Percentiles rank a stretch among this genome's conserved stretches.
phyloP scores from a whole-genome alignment of 1,140 invertebrate genomes.

The Cotesia typhae region DNA sequence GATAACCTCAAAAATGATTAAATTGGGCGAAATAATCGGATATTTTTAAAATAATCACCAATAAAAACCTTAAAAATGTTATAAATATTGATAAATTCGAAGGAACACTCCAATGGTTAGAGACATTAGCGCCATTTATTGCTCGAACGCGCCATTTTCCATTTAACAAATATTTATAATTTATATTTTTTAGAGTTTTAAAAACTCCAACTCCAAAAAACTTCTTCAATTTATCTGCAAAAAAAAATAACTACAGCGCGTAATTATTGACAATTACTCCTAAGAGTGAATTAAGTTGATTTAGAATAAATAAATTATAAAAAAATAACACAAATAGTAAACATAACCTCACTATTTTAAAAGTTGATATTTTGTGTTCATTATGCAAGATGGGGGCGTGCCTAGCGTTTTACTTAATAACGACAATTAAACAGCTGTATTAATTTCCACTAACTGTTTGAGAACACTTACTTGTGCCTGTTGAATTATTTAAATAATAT shows the following conservation, averaged over 20 bases:
- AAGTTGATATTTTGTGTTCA: constrained; percentile 51
- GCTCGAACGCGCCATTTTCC: constrained; percentile 66
- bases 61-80: constrained; percentile 45
- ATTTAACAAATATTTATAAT: constrained; percentile 44
- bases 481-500: neutral
- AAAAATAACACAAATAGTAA: constrained; percentile 6
- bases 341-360: constrained; percentile 54
- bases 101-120: constrained; percentile 44
- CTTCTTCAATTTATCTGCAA: too few relatives aligned
- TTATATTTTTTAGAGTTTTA: neutral
- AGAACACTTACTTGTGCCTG: neutral
- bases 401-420: constrained; percentile 36
- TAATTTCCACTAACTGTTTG: neutral
- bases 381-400: constrained; percentile 49
- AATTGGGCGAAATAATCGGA: neutral
- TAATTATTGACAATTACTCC: too few relatives aligned
- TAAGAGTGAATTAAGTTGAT: too few relatives aligned
- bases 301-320: neutral
- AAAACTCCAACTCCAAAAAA: too few relatives aligned
- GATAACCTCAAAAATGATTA: neutral
- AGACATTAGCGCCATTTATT: constrained; percentile 65
- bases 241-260: neutral
- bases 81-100: constrained; percentile 52
- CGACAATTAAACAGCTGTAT: too few relatives aligned
- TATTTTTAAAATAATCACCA: constrained; percentile 14